Evolutionary conservation across 2,797 vertebrate species (phyloP).

Genomic region (Cirrhinus molitorella): DNA sequence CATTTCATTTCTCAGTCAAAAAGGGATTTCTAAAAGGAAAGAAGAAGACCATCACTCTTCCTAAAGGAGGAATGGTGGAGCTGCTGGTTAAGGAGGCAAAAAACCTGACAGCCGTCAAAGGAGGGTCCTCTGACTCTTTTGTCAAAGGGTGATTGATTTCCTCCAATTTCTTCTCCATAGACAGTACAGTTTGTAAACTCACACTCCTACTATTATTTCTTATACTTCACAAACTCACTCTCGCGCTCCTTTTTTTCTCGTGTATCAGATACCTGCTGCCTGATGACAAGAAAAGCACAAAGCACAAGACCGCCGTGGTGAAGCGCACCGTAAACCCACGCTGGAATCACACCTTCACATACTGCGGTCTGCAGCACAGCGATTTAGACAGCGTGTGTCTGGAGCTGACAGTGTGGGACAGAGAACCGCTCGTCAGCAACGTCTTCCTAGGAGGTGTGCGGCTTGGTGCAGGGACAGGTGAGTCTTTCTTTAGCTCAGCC

Average conservation of each 20-base stretch:
- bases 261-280: slow-evolving; percentile 90
- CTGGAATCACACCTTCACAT: slow-evolving; percentile 96
- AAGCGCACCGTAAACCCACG: slow-evolving; percentile 91
- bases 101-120: slow-evolving; percentile 94
- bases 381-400: slow-evolving; percentile 92
- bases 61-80: slow-evolving; percentile 92
- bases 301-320: slow-evolving; percentile 94
- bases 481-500: slow-evolving; percentile 54
- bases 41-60: slow-evolving; percentile 81
- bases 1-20: slow-evolving; percentile 79
- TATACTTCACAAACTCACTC: background rate
- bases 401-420: slow-evolving; percentile 97
- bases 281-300: slow-evolving; percentile 93
- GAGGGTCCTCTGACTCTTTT: slow-evolving; percentile 95
- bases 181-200: background rate
- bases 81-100: slow-evolving; percentile 95
- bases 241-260: background rate
- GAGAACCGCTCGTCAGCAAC: slow-evolving; percentile 94
- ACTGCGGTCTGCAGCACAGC: slow-evolving; percentile 86
- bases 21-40: slow-evolving; percentile 88
- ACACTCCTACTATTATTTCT: background rate
- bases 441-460: slow-evolving; percentile 94
- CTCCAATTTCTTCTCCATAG: background rate
- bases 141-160: slow-evolving; percentile 89
- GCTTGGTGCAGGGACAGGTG: slow-evolving; percentile 90